Base-by-base conservation (phyloP, 1,140 invertebrate genomes). In the Caenorhabditis inopinata region DNA sequence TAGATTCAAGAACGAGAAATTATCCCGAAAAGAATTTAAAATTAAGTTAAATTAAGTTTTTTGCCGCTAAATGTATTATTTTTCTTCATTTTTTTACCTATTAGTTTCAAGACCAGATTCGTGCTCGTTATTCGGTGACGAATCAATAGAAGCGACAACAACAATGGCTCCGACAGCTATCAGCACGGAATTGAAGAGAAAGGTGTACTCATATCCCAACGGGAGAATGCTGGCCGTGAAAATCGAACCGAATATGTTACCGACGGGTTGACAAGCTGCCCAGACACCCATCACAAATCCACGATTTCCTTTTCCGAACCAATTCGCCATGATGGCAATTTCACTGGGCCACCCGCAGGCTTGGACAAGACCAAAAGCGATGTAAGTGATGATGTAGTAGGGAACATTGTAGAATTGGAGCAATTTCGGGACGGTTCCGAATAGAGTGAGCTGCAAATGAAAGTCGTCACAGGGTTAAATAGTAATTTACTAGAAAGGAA, bases 241-340 rank as follows among this genome's bases (percentile, higher is more conserved):
- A 6, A 90, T 78, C 45, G 90, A 88, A 35, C 90, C 90, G 27
- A 91, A 84, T 48, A 91, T 91, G 82, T 91, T 91, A 12, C 90
- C 90, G 25, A 91, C 88, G 46, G 90, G 90, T 11, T 90, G 90
- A 87, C 90, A 91, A 0, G 90, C 86, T 81, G 90, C 89, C 90
- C 90, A 91, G 1, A 90, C 38, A 32, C 90, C 90, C 74, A 91
- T 86, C 2, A 91, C 83, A 29, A 91, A 85, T 14, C 90, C 90
- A 14, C 90, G 89, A 84, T 90, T 91, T 76, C 82, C 78, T 79
- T 89, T 84, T n/a, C 87, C 84, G 75, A 90, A 90, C 89, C 89
- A 89, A 80, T 90, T 90, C 18, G 86, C 87, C 89, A 89, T 89
- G 45, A 89, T 85, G 7, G 89, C 85, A 6, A 89, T 86, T 58